Percentiles rank a stretch among this genome's conserved stretches.
Evolutionary conservation across 2,888 invertebrate genomes (phyloP).

Genomic region (Hybos culiciformis): DNA sequence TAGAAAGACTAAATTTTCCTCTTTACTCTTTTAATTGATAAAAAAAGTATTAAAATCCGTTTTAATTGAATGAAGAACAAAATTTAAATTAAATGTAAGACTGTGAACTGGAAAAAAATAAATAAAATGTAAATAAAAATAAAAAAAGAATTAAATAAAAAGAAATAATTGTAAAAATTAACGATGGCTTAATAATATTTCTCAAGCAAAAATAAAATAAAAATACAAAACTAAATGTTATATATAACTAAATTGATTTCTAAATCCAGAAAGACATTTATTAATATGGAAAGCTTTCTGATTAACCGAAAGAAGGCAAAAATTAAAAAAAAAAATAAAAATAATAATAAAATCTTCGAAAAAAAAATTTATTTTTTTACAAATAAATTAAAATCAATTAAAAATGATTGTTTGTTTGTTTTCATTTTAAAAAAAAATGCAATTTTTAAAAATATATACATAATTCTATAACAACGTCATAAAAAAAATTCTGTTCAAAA

Average conservation of each 20-base stretch:
- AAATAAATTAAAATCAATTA: too few species aligned
- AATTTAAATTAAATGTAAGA: too few species aligned
- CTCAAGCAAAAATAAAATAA: neutral
- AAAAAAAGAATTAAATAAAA: neutral
- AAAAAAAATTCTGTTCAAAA: too few species aligned
- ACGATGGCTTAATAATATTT: neutral
- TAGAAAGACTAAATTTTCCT: too few species aligned
- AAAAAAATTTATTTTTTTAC: too few species aligned
- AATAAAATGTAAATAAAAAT: neutral
- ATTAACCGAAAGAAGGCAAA: neutral
- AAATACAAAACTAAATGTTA: constrained; percentile 1
- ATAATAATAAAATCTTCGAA: neutral
- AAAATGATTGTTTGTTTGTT: too few species aligned
- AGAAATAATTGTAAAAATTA: neutral
- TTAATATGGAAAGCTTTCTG: constrained; percentile 11
- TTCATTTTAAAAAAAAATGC: constrained; percentile 1
- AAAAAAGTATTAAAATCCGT: too few species aligned
- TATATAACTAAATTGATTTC: constrained; percentile 2
- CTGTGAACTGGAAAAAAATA: neutral
- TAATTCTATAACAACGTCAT: too few species aligned
- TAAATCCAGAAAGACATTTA: constrained; percentile 4
- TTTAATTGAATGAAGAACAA: too few species aligned
- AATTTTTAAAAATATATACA: constrained; percentile 8
- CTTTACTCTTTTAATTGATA: too few species aligned
- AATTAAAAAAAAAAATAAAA: neutral